phyloP scores from a whole-genome alignment of 2,113 vertebrate genomes.

The Todiramphus chloris region DNA sequence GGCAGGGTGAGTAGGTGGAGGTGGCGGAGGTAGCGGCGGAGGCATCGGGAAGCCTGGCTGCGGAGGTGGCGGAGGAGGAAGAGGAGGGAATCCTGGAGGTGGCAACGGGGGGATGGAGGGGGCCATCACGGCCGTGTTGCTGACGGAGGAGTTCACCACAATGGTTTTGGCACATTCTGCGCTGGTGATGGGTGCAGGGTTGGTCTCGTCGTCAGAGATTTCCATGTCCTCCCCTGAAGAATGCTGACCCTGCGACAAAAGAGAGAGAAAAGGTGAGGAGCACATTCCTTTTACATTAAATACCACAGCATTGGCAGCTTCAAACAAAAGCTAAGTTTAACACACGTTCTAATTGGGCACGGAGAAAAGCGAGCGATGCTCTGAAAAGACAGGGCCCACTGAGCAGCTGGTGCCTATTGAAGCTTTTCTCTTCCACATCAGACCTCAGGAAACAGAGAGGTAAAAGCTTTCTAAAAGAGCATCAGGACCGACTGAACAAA shows the following conservation, averaged over 20 bases:
- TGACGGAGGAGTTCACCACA: slow-evolving; percentile 88
- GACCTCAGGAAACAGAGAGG: slow-evolving; percentile 16
- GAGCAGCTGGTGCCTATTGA: slow-evolving; percentile 38
- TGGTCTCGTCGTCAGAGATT: slow-evolving; percentile 97
- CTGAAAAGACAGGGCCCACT: not conserved
- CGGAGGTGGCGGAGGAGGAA: slow-evolving; percentile 73
- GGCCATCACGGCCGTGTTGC: slow-evolving; percentile 77
- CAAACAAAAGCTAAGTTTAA: slow-evolving; percentile 48
- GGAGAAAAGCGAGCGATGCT: not conserved
- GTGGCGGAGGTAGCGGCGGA: slow-evolving; percentile 77
- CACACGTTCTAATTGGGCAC: slow-evolving; percentile 13
- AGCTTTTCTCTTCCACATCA: slow-evolving; percentile 22
- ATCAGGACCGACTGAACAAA: not conserved
- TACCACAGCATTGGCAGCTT: not conserved
- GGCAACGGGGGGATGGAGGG: slow-evolving; percentile 82
- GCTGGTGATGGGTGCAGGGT: slow-evolving; percentile 82
- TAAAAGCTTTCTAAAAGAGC: slow-evolving; percentile 34
- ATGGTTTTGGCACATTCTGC: slow-evolving; percentile 92
- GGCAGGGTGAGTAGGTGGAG: slow-evolving; percentile 67
- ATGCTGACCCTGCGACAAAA: slow-evolving; percentile 79
- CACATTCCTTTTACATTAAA: not conserved
- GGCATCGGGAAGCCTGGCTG: slow-evolving; percentile 76
- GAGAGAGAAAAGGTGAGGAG: slow-evolving; percentile 20
- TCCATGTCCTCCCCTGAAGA: slow-evolving; percentile 99
- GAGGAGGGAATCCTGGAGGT: slow-evolving; percentile 83